Conservation (phyloP, 2,888 invertebrate genomes). For the Cheilosia variabilis region DNA sequence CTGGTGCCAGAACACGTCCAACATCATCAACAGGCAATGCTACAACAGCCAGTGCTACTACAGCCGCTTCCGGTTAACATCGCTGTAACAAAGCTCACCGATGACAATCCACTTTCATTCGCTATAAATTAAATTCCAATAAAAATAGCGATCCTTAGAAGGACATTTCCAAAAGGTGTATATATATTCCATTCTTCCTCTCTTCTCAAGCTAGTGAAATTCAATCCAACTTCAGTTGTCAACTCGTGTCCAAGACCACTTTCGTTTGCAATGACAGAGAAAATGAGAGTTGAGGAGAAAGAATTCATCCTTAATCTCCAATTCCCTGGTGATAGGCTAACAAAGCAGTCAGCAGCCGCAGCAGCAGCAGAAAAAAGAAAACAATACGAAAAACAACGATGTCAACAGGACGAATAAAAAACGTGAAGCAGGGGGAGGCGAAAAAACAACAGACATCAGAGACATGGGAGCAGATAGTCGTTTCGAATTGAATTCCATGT, state of each 20-base stretch:
- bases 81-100: conserved; percentile 6
- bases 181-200: conserved; percentile 28
- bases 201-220: conserved; percentile 59
- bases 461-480: conserved; percentile 55
- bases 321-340: conserved; percentile 73
- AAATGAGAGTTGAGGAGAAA: conserved; percentile 65
- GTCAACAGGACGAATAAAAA: conserved; percentile 59
- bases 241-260: conserved; percentile 73
- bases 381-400: conserved; percentile 34
- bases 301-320: conserved; percentile 74
- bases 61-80: conserved; percentile 43
- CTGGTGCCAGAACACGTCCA: conserved; percentile 1
- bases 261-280: conserved; percentile 72
- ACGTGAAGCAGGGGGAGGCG: not conserved
- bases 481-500: conserved; percentile 74
- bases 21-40: conserved; percentile 23
- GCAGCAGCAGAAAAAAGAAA: conserved; percentile 17
- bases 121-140: conserved; percentile 69
- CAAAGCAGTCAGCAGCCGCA: conserved; percentile 35
- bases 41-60: conserved; percentile 22
- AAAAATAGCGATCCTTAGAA: conserved; percentile 59
- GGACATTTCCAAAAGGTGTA: conserved; percentile 43
- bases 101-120: conserved; percentile 25
- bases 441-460: conserved; percentile 27
- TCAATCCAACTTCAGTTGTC: conserved; percentile 70